Evolutionary conservation across 2,113 vertebrate species (phyloP).

Genomic region (Tympanuchus pallidicinctus): DNA sequence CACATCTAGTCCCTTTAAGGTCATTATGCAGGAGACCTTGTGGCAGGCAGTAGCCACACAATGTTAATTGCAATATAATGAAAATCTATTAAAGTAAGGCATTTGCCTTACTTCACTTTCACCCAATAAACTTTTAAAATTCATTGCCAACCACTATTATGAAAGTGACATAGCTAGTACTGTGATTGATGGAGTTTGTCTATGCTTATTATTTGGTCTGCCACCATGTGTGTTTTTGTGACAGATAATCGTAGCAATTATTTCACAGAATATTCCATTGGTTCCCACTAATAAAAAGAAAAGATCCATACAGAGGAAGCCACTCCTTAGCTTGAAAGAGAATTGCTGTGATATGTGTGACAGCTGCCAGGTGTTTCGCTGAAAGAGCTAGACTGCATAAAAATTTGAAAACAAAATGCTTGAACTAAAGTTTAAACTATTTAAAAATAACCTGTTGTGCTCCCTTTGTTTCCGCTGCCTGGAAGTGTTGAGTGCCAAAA

Average conservation of each 20-base stretch:
- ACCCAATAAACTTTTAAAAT: not conserved
- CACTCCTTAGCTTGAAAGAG: conserved; percentile 31
- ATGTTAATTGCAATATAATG: not conserved
- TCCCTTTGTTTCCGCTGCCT: conserved; percentile 51
- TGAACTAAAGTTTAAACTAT: conserved; percentile 61
- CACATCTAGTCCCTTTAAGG: not conserved
- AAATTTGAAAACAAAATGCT: conserved; percentile 61
- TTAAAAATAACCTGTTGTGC: conserved; percentile 71
- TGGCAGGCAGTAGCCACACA: not conserved
- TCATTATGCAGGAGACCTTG: conserved; percentile 3
- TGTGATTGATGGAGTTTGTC: conserved; percentile 27
- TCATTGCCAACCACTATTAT: conserved; percentile 10
- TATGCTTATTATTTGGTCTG: conserved; percentile 21
- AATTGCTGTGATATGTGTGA: conserved; percentile 50
- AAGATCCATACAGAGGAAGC: conserved; percentile 29
- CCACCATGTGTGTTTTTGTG: not conserved
- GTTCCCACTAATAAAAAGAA: conserved; percentile 8
- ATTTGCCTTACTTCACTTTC: not conserved
- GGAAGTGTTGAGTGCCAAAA: conserved; percentile 39
- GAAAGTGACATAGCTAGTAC: not conserved
- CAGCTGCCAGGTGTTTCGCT: conserved; percentile 60
- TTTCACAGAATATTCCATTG: conserved; percentile 30
- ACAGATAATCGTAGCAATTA: conserved; percentile 29
- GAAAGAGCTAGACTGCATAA: conserved; percentile 51
- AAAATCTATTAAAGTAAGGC: conserved; percentile 21